phyloP scores from a whole-genome alignment of 1,140 invertebrate species.

The Bombus waltoni region DNA sequence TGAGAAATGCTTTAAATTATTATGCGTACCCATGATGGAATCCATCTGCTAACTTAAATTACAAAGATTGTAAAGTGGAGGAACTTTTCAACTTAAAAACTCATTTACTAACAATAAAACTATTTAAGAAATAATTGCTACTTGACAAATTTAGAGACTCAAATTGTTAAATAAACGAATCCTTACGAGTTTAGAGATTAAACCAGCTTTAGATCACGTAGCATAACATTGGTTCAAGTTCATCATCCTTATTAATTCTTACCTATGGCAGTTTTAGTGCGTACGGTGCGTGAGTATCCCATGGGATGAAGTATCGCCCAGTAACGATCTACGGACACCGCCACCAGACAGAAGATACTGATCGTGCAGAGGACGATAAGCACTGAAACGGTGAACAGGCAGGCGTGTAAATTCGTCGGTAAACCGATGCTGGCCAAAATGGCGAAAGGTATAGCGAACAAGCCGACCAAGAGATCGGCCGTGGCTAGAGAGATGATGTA shows the following conservation, averaged over 20 bases:
- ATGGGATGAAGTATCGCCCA: conserved; percentile 96
- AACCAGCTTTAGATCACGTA: not conserved
- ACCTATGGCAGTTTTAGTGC: conserved; percentile 92
- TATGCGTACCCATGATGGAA: not conserved
- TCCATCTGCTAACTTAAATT: not conserved
- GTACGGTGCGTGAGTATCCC: conserved; percentile 93
- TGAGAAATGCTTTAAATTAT: not conserved
- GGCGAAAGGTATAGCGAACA: conserved; percentile 93
- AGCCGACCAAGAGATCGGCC: conserved; percentile 92
- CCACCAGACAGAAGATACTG: conserved; percentile 95
- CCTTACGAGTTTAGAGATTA: not conserved
- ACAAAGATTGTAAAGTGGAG: not conserved
- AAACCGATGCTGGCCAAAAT: conserved; percentile 90
- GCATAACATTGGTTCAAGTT: too few species aligned
- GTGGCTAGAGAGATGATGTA: conserved; percentile 94
- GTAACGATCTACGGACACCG: conserved; percentile 94
- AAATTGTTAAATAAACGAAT: not conserved
- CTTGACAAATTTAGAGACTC: not conserved
- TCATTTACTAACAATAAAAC: not conserved
- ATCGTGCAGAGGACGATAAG: conserved; percentile 95
- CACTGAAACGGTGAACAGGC: conserved; percentile 93
- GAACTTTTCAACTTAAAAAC: not conserved
- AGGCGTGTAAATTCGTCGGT: conserved; percentile 90
- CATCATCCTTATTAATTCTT: conserved; percentile 75
- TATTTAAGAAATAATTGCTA: not conserved